Conservation (phyloP, 2,797 vertebrate species). For the Enteromius afrohamiltoni region DNA sequence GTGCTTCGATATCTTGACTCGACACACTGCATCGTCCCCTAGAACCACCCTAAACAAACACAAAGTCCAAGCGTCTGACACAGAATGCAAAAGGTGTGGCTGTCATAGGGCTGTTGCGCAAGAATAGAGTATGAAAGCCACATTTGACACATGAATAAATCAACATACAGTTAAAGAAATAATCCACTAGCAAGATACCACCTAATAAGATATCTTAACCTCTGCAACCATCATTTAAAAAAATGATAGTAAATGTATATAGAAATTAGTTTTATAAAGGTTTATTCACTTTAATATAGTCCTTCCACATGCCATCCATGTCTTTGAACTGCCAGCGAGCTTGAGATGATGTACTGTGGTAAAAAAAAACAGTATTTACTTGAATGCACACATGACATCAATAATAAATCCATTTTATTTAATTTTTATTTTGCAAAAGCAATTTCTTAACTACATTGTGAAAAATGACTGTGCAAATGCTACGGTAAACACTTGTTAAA, state of each 20-base stretch:
- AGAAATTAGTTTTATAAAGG: neutral
- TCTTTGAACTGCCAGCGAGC: slow-evolving; percentile 70
- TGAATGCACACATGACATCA: neutral
- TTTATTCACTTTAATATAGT: slow-evolving; percentile 64
- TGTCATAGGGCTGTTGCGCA: neutral
- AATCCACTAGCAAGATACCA: neutral
- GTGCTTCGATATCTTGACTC: slow-evolving; percentile 71
- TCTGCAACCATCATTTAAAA: too few relatives aligned
- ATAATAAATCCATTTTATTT: neutral
- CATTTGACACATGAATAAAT: neutral
- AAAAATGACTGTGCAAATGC: too few relatives aligned
- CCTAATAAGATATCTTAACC: neutral
- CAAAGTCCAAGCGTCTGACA: neutral
- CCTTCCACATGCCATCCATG: slow-evolving; percentile 63
- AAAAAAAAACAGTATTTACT: neutral
- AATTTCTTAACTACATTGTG: neutral
- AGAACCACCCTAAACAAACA: slow-evolving; percentile 50
- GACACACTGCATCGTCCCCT: slow-evolving; percentile 59
- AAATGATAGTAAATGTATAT: neutral
- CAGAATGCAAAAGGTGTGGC: neutral
- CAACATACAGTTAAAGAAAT: neutral
- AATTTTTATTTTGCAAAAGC: neutral
- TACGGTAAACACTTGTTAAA: too few relatives aligned
- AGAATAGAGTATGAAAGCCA: neutral
- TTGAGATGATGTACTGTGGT: slow-evolving; percentile 49